phyloP scores from a whole-genome alignment of 1,140 invertebrate genomes.

The Oppia nitens region DNA sequence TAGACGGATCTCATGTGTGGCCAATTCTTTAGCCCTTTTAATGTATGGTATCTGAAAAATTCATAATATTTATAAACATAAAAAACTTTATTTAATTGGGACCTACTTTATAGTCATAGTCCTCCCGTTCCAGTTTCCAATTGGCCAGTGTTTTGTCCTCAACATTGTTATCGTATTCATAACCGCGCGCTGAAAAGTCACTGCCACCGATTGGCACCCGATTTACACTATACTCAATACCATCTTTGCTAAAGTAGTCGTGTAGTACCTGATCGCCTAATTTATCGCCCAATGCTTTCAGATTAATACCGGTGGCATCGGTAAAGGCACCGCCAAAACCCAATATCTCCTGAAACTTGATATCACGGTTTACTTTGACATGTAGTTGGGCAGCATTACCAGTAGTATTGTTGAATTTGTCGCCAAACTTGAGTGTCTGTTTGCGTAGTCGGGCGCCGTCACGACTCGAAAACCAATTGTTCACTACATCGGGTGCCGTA shows the following conservation, averaged over 20 bases:
- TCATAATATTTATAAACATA: conserved; percentile 3
- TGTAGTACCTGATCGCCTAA: background rate
- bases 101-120: conserved; percentile 41
- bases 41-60: conserved; percentile 44
- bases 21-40: conserved; percentile 32
- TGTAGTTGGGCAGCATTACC: background rate
- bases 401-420: background rate
- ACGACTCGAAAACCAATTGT: background rate
- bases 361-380: conserved; percentile 17
- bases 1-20: conserved; percentile 33
- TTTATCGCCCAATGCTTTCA: background rate
- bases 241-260: conserved; percentile 16
- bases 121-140: conserved; percentile 47
- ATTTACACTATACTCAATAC: conserved; percentile 52
- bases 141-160: conserved; percentile 43
- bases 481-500: background rate
- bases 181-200: conserved; percentile 54
- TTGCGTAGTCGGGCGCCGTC: background rate
- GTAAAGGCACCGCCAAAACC: conserved; percentile 77
- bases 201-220: conserved; percentile 61
- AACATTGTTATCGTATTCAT: conserved; percentile 45
- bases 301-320: conserved; percentile 42
- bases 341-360: conserved; percentile 30
- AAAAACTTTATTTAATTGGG: background rate
- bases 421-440: background rate